Percentiles rank a stretch among this genome's conserved stretches.
These are phyloP conservation scores for Heliconius melpomene DNA, from an alignment of 1,140 invertebrate species.

Conservation along the genomic window DNA sequence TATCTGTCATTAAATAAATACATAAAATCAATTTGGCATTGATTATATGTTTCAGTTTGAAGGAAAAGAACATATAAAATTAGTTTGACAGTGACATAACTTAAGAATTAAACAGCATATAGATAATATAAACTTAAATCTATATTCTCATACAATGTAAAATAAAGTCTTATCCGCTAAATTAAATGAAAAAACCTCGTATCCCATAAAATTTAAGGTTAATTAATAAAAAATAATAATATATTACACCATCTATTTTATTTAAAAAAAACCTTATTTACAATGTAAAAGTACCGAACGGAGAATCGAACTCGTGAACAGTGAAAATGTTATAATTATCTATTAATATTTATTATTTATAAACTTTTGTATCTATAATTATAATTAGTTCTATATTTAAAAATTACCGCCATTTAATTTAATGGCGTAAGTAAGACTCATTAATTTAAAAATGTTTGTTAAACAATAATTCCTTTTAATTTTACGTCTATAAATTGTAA, in stretches of 20 bases:
- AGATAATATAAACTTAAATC: neutral
- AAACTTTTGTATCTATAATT: constrained; percentile 9
- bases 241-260: constrained; percentile 10
- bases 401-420: neutral
- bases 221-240: constrained; percentile 5
- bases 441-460: neutral
- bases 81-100: neutral
- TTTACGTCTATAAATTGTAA: neutral
- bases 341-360: constrained; percentile 12
- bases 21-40: too few species aligned
- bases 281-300: constrained; percentile 7
- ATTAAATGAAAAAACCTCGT: constrained; percentile 14
- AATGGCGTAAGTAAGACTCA: neutral
- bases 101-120: neutral
- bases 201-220: constrained; percentile 15
- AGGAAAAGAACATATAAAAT: too few species aligned
- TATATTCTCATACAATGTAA: neutral
- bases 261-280: constrained; percentile 10
- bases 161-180: neutral
- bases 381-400: constrained; percentile 12
- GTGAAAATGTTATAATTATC: constrained; percentile 7
- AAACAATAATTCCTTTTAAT: neutral
- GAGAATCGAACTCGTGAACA: constrained; percentile 7
- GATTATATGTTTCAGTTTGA: too few species aligned
- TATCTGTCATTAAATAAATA: too few species aligned